Evolutionary conservation across 2,888 invertebrate genomes (phyloP).

Genomic region (Melinaea menophilus): DNA sequence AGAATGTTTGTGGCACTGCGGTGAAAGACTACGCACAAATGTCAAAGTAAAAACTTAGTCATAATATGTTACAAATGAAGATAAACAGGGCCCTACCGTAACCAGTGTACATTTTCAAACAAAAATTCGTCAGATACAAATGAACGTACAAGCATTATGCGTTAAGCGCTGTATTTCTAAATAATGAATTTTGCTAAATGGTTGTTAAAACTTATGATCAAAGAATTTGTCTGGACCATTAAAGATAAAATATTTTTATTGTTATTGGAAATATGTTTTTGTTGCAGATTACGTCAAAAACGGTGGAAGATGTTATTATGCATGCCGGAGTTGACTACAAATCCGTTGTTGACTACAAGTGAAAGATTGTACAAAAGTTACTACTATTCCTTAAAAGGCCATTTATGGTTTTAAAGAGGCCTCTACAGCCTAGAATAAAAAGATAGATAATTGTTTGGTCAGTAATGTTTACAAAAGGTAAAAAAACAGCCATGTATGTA

Average conservation of each 20-base stretch:
- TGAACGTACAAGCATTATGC: too few relatives aligned
- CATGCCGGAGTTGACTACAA: not conserved
- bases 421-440: slow-evolving; percentile 22
- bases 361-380: slow-evolving; percentile 14
- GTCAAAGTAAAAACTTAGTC: not conserved
- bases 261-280: not conserved
- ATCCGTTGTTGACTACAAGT: slow-evolving; percentile 6
- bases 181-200: too few relatives aligned
- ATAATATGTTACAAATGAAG: not conserved
- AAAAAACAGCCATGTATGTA: slow-evolving; percentile 18
- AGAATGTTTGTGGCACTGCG: not conserved
- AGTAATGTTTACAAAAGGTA: slow-evolving; percentile 26
- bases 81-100: not conserved
- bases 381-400: slow-evolving; percentile 18
- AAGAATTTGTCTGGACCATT: not conserved
- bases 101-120: not conserved
- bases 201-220: not conserved
- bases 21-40: not conserved
- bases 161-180: too few relatives aligned
- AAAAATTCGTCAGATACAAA: too few relatives aligned
- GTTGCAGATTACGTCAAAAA: not conserved
- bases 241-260: not conserved
- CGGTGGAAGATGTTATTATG: not conserved
- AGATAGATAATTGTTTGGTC: slow-evolving; percentile 25
- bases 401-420: slow-evolving; percentile 31